Conservation (phyloP, 2,113 vertebrate genomes). For the Vulpes ferrilata region DNA sequence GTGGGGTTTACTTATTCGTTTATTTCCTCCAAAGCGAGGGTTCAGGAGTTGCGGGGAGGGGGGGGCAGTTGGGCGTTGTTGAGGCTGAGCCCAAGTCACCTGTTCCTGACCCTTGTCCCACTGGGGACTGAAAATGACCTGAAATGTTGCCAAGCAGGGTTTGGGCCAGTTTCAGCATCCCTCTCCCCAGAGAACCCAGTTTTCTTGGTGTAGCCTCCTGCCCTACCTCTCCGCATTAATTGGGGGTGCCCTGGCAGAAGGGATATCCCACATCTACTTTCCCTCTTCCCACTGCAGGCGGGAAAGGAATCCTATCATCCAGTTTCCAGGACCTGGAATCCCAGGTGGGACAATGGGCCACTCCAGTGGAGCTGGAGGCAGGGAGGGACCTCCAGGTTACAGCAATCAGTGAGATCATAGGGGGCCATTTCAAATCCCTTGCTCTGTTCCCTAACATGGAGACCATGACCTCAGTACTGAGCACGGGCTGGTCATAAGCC, state of each 20-base stretch:
- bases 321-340: slow-evolving; percentile 10
- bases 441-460: not conserved
- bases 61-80: not conserved
- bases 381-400: not conserved
- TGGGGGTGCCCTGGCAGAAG: not conserved
- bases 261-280: not conserved
- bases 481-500: not conserved
- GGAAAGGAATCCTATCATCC: not conserved
- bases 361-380: not conserved
- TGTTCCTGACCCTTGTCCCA: not conserved
- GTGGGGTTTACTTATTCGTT: slow-evolving; percentile 77
- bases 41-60: slow-evolving; percentile 1
- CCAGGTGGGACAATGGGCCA: not conserved
- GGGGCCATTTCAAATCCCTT: not conserved
- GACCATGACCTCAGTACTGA: not conserved
- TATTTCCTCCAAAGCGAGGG: slow-evolving; percentile 75
- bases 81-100: slow-evolving; percentile 22
- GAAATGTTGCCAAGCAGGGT: not conserved
- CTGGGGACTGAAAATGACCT: not conserved
- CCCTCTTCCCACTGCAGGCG: not conserved
- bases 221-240: not conserved
- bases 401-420: not conserved
- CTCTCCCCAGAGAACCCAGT: not conserved
- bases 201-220: not conserved
- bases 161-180: not conserved